Evolutionary conservation across 2,797 vertebrate species (phyloP).

Genomic region (Merluccius polli): DNA sequence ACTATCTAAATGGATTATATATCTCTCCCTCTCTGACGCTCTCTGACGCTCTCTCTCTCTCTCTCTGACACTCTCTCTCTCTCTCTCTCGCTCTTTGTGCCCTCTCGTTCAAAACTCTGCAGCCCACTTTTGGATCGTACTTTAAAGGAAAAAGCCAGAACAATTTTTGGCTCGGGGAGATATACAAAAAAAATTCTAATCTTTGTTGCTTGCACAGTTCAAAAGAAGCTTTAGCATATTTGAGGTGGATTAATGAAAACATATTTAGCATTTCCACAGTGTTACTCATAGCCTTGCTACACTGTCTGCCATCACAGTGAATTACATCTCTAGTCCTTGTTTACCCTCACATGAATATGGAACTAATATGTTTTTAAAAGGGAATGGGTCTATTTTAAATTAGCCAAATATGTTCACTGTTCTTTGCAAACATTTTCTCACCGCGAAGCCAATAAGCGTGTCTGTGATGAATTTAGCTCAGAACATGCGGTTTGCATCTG

Average conservation of each 20-base stretch:
- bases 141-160: slow-evolving; percentile 43
- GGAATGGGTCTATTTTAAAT: not conserved
- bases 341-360: slow-evolving; percentile 42
- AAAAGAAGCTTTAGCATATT: slow-evolving; percentile 50
- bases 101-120: slow-evolving; percentile 50
- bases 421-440: not conserved
- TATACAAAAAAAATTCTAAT: slow-evolving; percentile 44
- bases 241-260: slow-evolving; percentile 57
- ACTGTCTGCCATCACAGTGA: slow-evolving; percentile 35
- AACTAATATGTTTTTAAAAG: not conserved
- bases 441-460: not conserved
- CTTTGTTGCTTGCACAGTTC: slow-evolving; percentile 43
- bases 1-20: slow-evolving; percentile 63
- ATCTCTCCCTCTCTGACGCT: slow-evolving; percentile 37
- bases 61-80: slow-evolving; percentile 7
- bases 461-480: not conserved
- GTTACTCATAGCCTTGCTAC: slow-evolving; percentile 29
- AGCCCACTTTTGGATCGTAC: slow-evolving; percentile 39
- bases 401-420: not conserved
- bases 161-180: slow-evolving; percentile 39
- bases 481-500: not conserved
- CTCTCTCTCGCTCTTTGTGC: slow-evolving; percentile 12
- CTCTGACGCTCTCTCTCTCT: slow-evolving; percentile 32
- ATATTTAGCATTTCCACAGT: slow-evolving; percentile 44
- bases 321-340: slow-evolving; percentile 45